Conservation (phyloP, 2,888 invertebrate genomes). For the Ichneumon xanthorius region DNA sequence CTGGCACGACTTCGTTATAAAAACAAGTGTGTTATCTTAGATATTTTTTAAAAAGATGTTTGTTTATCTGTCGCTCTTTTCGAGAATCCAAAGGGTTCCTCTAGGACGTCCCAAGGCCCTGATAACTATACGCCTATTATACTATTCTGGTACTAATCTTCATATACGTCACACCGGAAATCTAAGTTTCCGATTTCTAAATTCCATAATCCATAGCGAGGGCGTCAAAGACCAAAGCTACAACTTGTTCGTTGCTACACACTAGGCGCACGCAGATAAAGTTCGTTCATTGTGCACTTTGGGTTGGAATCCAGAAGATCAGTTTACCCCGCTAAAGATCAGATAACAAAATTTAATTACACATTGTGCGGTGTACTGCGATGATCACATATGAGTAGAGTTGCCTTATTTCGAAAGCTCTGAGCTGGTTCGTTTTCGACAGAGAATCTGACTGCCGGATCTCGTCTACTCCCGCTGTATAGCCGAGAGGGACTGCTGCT, state of each 20-base stretch:
- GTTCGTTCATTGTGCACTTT: no score
- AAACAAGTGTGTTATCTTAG: no score
- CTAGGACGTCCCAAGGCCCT: no score
- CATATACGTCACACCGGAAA: background rate
- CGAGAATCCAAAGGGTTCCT: background rate
- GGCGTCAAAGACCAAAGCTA: no score
- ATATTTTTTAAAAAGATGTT: background rate
- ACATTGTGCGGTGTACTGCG: background rate
- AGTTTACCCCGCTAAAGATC: background rate
- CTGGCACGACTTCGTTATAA: no score
- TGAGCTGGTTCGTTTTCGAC: background rate
- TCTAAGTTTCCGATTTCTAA: no score
- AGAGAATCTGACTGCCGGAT: background rate
- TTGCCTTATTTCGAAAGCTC: conserved; percentile 8
- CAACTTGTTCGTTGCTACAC: no score
- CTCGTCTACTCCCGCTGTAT: conserved; percentile 10
- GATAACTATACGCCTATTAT: background rate
- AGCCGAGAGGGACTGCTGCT: conserved; percentile 50
- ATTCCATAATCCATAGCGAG: no score
- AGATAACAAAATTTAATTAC: background rate
- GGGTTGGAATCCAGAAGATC: no score
- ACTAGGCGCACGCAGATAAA: no score
- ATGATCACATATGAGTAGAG: background rate
- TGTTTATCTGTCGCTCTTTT: background rate
- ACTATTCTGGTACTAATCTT: background rate